phyloP scores from a whole-genome alignment of 1,140 invertebrate genomes.

The Cryptotermes secundus region DNA sequence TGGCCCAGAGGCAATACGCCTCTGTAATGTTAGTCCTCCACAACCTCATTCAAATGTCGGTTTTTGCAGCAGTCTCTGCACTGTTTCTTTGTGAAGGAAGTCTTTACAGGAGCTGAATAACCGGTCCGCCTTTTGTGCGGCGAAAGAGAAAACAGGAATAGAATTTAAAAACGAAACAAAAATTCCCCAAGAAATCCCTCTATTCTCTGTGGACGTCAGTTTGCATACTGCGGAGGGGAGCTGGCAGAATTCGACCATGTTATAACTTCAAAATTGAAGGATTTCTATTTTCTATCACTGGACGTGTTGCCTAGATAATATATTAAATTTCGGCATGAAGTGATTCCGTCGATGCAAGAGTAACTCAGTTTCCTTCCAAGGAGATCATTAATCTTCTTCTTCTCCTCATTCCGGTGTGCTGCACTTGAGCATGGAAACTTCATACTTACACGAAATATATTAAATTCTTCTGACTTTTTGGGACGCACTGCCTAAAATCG shows the following conservation, averaged over 20 bases:
- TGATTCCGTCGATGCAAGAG: not conserved
- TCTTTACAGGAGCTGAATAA: not conserved
- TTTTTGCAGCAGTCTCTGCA: too few species aligned
- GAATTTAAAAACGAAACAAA: conserved; percentile 20
- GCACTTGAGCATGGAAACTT: not conserved
- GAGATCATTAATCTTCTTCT: not conserved
- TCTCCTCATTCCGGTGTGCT: not conserved
- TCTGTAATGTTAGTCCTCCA: too few species aligned
- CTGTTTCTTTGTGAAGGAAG: too few species aligned
- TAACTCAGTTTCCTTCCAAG: not conserved
- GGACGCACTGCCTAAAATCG: not conserved
- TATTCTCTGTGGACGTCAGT: not conserved
- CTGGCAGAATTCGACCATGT: not conserved
- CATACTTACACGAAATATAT: not conserved
- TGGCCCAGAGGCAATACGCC: too few species aligned
- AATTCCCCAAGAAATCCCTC: not conserved
- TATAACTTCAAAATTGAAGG: conserved; percentile 3
- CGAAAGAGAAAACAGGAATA: not conserved
- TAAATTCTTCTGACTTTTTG: not conserved
- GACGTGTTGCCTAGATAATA: conserved; percentile 11
- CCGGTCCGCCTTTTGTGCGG: not conserved
- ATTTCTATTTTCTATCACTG: conserved; percentile 9
- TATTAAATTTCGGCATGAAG: conserved; percentile 3
- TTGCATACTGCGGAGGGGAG: not conserved
- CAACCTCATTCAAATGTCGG: too few species aligned